phyloP scores from a whole-genome alignment of 2,888 invertebrate genomes.

The Chamaedrilus cognettii region DNA sequence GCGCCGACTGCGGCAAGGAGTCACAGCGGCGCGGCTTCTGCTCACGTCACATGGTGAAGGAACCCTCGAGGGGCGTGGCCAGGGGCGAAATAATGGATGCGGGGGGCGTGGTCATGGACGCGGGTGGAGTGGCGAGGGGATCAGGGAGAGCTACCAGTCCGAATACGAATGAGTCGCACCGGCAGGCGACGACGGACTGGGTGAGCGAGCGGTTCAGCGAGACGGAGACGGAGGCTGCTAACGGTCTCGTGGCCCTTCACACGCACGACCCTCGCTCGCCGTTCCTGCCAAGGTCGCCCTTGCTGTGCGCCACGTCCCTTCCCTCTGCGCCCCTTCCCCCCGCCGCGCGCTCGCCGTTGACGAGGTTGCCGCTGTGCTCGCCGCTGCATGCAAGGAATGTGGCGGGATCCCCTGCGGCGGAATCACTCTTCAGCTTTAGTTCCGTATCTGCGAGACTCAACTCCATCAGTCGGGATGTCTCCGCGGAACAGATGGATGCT shows the following conservation, averaged over 20 bases:
- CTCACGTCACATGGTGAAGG: slow-evolving; percentile 84
- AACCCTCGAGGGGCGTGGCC: not conserved
- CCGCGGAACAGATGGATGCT: too few species aligned
- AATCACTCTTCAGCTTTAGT: too few species aligned
- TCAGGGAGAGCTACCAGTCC: not conserved
- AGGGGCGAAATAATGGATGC: too few species aligned
- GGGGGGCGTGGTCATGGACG: not conserved
- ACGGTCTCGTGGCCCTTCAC: slow-evolving; percentile 92
- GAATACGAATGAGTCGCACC: not conserved
- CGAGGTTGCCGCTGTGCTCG: too few species aligned
- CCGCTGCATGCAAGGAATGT: too few species aligned
- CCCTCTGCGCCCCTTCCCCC: slow-evolving; percentile 3
- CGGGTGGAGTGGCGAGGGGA: not conserved
- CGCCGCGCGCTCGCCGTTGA: too few species aligned
- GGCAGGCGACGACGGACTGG: not conserved
- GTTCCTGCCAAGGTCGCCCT: not conserved
- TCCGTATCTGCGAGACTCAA: too few species aligned
- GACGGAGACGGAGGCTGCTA: slow-evolving; percentile 89
- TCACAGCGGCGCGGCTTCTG: slow-evolving; percentile 97
- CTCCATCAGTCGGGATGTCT: too few species aligned
- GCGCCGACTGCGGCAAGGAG: slow-evolving; percentile 93
- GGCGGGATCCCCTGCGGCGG: too few species aligned
- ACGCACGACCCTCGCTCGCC: slow-evolving; percentile 13
- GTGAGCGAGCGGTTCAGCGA: not conserved
- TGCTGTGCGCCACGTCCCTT: not conserved